phyloP scores from a whole-genome alignment of 2,113 vertebrate species.

The Crypturellus undulatus region DNA sequence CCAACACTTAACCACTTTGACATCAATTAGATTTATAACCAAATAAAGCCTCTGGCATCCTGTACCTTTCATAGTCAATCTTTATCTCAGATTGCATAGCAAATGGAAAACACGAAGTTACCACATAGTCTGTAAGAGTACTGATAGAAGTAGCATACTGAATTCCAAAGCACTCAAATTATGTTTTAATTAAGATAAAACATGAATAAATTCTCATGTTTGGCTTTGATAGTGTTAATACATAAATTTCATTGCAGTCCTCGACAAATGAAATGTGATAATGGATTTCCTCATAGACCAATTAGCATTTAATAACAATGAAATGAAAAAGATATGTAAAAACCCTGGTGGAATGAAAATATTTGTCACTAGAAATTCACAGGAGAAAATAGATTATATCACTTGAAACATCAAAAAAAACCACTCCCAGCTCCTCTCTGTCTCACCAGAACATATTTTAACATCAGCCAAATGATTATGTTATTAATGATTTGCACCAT shows the following conservation, averaged over 20 bases:
- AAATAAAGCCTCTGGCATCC: conserved; percentile 32
- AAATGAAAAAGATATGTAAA: conserved; percentile 29
- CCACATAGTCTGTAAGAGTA: not conserved
- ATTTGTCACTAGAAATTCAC: not conserved
- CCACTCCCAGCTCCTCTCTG: not conserved
- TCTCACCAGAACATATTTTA: not conserved
- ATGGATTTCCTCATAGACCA: conserved; percentile 11
- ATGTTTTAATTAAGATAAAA: conserved; percentile 53
- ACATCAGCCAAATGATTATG: not conserved
- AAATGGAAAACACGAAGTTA: conserved; percentile 30
- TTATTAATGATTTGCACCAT: not conserved
- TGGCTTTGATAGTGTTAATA: conserved; percentile 40
- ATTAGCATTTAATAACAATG: conserved; percentile 65
- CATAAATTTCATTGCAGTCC: conserved; percentile 24
- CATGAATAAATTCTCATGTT: conserved; percentile 15
- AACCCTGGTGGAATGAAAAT: conserved; percentile 7
- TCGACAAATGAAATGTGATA: conserved; percentile 46
- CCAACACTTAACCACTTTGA: conserved; percentile 24
- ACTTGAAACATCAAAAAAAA: not conserved
- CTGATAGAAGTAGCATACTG: not conserved
- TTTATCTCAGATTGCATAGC: not conserved
- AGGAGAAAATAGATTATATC: not conserved
- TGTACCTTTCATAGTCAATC: conserved; percentile 44
- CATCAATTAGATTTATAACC: conserved; percentile 57
- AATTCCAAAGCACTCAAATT: conserved; percentile 15